Evolutionary conservation across 1,140 invertebrate genomes (phyloP), one percentile per base, ranked within the genome.

Genomic region (Drosophila micromelanica): DNA sequence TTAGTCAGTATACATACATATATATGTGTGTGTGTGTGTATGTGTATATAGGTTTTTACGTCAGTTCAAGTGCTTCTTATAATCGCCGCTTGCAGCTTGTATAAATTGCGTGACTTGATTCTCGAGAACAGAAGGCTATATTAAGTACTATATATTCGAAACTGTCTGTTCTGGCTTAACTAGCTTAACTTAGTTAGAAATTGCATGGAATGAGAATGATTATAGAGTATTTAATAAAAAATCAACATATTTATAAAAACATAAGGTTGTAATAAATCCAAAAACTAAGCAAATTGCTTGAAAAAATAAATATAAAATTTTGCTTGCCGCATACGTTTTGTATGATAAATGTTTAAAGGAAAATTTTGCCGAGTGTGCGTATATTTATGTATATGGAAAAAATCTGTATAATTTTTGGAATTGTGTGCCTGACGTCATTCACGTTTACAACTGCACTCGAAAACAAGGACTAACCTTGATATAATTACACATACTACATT

Each of bases 71-170:
- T 82, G 56, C 13, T 78, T 73, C 78, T 87, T 78, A 87, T 49
- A 71, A 78, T 59, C 59, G 52, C n/a, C 15, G 35, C 30, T 67
- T 60, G 32, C 40, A 60, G 40, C 40, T 68, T 59, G 38, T 76
- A 51, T 77, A 59, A 68, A 65, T 85, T 81, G 81, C 84, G 82
- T 86, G 81, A 87, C 82, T 81, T 75, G 69, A 86, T 81, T 81
- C 76, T 56, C 61, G 43, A 52, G 71, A 73, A 45, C 57, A 51
- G 43, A 45, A 54, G 40, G 27, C 52, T 49, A 52, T 42, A 56
- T 57, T 45, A 64, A 43, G 27, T 51, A 30, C 13, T 45, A n/a
- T 55, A 42, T 46, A 13, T 45, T 35, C 38, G 35, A 49, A 38
- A 20, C 3, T 55, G 67, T 62, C 38, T 62, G 55, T 3, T 15